Evolutionary conservation across 2,797 vertebrate species (phyloP), one percentile per base, ranked within the genome.

Genomic region (Dipus sagitta): DNA sequence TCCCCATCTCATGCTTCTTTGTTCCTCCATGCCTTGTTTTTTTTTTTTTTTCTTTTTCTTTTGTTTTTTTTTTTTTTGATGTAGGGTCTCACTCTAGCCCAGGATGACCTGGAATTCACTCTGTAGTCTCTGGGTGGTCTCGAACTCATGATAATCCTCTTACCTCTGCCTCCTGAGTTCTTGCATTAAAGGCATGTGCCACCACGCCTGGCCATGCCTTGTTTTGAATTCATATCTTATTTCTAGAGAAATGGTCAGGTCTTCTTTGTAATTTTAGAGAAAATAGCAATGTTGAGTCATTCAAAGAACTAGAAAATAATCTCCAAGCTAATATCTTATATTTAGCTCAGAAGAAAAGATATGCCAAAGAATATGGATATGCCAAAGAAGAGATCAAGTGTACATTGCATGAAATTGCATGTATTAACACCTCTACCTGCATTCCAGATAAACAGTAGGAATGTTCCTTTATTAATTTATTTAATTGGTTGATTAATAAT

Each of bases 201-300:
- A 38, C 38, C 38, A 38, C 6, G 38, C 38, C 38, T 6, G 38
- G 38, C 38, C 38, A 38, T 38, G 38, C 38, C 26, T 94, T 88
- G 18, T 30, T 92, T 82, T 86, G 52, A 75, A 75, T 67, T 92
- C 42, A 79, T 68, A 34, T 77, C 4, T 82, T 89, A 47, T n/a
- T 89, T 75, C 74, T 86, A 30, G 14, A 82, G 47, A 91, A 95
- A 91, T 91, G 28, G 3, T 85, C 24, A 68, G 18, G 1, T 91
- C 77, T 9, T 67, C 15, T 38, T 85, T 85, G 4, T 75, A 71
- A 47, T 84, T 93, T 80, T 71, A 79, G 80, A 91, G 17, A 20
- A 86, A 89, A 54, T 6, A 26, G 80, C 75, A 85, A 8, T 64
- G 52, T 92, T 92, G 81, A 86, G 11, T 84, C 81, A 88, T 21